Evolutionary conservation across 2,113 vertebrate genomes (phyloP), one percentile per base, ranked within the genome.

Genomic region (Spea multiplicata): DNA sequence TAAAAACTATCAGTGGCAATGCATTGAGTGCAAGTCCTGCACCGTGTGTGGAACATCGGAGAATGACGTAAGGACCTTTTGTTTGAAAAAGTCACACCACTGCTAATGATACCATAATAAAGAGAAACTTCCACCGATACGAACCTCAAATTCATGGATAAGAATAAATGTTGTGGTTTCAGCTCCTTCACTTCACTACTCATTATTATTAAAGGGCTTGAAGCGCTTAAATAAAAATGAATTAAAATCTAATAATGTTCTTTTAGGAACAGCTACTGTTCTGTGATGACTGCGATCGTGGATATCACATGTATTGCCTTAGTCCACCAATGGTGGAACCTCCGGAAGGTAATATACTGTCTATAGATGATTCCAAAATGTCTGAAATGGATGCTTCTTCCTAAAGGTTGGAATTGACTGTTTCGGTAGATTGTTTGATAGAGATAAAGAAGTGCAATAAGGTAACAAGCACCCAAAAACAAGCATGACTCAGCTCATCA

Each of bases 251-350:
- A 62, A 44, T 61, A 47, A 10, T 30, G 30, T 76, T 82, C 65
- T 8, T 55, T 85, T 84, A 94, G 97, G 96, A 99, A 90, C 96
- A 99, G 92, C 93, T 98, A 49, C 93, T 99, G 85, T 99, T 99
- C 91, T 99, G 97, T 62, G 96, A 99, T 62, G 97, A 99, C 92
- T 99, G 97, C 84, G 97, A 99, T 90, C 93, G 96, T 83, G 97
- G 97, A 83, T 99, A 99, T 88, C 97, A 99, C 89, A 99, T 98
- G 97, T 99, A 98, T 90, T 99, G 97, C 88, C 93, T 98, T 88
- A 98, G 95, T 81, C 96, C 97, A 55, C 94, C 97, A 0, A 97
- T 98, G 92, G 96, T 93, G 81, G 93, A 96, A 83, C 96, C 96
- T 74, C 97, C 96, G 48, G 96, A 99, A 94, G 97, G 97, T 99